Evolutionary conservation across 2,888 invertebrate genomes (phyloP).

Genomic region (Adineta ricciae): DNA sequence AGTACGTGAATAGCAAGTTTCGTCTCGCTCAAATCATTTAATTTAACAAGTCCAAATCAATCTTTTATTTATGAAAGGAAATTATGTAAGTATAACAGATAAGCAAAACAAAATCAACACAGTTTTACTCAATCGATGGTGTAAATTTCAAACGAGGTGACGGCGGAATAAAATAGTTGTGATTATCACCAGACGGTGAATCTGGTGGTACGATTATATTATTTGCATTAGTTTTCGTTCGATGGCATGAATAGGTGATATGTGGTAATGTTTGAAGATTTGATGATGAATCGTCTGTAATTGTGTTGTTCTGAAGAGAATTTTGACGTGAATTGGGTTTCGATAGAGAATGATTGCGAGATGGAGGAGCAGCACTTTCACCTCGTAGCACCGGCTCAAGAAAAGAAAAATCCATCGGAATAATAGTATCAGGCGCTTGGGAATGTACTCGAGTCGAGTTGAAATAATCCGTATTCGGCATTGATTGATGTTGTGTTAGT

Average conservation of each 20-base stretch:
- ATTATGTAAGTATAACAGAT: background rate
- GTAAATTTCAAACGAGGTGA: background rate
- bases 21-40: too few species aligned
- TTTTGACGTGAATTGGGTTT: background rate
- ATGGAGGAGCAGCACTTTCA: constrained; percentile 6
- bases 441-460: background rate
- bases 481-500: background rate
- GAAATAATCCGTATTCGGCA: background rate
- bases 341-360: background rate
- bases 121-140: background rate
- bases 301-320: background rate
- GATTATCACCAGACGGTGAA: background rate
- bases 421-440: background rate
- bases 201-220: background rate
- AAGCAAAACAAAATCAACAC: background rate
- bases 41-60: background rate
- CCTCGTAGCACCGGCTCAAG: background rate
- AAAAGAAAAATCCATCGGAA: constrained; percentile 21
- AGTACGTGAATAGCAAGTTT: too few species aligned
- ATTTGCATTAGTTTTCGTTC: background rate
- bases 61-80: background rate
- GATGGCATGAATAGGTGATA: background rate
- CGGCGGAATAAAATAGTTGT: background rate
- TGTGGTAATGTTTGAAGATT: background rate
- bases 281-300: background rate